These are phyloP conservation scores for Onychomys arenicola DNA, from an alignment of 2,797 vertebrate species.

Conservation along the genomic window DNA sequence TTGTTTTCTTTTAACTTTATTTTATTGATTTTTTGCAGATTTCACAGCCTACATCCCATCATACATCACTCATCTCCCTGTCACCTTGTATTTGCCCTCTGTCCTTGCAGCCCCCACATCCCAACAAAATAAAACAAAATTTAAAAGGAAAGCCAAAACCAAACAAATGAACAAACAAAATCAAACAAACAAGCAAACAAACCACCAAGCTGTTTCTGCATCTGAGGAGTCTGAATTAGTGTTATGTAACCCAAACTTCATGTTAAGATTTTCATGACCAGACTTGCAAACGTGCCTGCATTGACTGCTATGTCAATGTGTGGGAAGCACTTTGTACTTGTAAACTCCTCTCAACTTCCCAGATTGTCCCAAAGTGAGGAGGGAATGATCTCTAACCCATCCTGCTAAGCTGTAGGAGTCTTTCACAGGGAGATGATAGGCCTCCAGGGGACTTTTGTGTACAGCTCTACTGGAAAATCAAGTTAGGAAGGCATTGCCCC, in stretches of 20 bases:
- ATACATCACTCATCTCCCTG: not conserved
- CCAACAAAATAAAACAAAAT: not conserved
- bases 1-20: not conserved
- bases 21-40: not conserved
- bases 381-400: not conserved
- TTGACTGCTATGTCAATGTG: too few species aligned
- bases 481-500: slow-evolving; percentile 46
- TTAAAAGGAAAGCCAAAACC: not conserved
- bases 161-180: not conserved
- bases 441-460: not conserved
- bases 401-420: not conserved
- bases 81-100: not conserved
- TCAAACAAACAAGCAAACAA: not conserved
- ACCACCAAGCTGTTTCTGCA: not conserved
- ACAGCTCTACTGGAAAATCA: slow-evolving; percentile 9
- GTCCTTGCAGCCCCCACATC: not conserved
- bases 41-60: not conserved
- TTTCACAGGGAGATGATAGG: not conserved
- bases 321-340: not conserved
- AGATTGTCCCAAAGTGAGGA: not conserved
- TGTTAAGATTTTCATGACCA: not conserved
- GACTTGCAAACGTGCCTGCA: not conserved
- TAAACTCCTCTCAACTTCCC: not conserved
- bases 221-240: not conserved
- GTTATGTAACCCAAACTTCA: not conserved